These are phyloP conservation scores for Drosophila nr. fundita DNA, from an alignment of 2,888 invertebrate genomes.

Conservation along the genomic window DNA sequence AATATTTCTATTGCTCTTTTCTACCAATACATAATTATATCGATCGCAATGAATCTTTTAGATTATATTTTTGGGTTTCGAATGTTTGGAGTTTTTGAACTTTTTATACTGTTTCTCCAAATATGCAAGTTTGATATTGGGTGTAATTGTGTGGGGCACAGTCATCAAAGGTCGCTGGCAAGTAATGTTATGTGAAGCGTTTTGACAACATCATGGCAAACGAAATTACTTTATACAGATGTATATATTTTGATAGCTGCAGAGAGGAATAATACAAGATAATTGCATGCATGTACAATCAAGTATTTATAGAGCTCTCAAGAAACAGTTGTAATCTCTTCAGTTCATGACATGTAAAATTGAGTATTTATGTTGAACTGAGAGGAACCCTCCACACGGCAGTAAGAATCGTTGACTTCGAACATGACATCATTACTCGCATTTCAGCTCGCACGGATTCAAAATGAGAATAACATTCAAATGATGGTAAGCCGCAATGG, in stretches of 20 bases:
- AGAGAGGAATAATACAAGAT: not conserved
- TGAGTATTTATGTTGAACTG: not conserved
- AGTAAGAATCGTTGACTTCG: not conserved
- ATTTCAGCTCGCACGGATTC: not conserved
- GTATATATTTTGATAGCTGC: conserved; percentile 1
- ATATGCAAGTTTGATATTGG: conserved; percentile 3
- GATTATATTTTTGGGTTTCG: not conserved
- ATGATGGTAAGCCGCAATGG: too few relatives aligned
- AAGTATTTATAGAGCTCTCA: not conserved
- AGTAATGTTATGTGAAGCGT: conserved; percentile 21
- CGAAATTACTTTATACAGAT: not conserved
- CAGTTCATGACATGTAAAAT: not conserved
- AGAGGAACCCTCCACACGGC: not conserved
- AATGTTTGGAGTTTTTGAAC: not conserved
- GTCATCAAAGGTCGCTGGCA: conserved; percentile 12
- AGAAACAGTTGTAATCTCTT: not conserved
- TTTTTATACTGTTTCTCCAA: not conserved
- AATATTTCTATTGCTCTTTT: not conserved
- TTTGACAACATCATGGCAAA: not conserved
- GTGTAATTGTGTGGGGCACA: not conserved
- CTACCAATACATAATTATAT: not conserved
- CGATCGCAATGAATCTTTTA: not conserved
- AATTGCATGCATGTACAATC: not conserved
- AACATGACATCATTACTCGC: not conserved
- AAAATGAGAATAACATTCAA: not conserved